phyloP scores from a whole-genome alignment of 2,113 vertebrate genomes.

The Eulemur rufifrons region DNA sequence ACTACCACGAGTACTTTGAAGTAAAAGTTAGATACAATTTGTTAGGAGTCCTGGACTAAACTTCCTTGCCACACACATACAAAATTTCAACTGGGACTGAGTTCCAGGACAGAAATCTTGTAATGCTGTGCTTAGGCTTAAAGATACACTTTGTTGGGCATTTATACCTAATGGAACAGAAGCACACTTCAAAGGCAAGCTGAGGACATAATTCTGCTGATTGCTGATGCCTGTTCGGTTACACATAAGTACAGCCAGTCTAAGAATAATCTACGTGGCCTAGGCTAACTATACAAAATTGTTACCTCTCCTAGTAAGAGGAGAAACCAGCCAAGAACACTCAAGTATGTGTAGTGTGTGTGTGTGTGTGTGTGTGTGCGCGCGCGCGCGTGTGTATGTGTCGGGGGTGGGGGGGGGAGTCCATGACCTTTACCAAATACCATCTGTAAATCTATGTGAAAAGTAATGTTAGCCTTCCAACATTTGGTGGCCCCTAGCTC shows the following conservation, averaged over 20 bases:
- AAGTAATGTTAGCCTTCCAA: background rate
- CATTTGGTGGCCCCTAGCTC: background rate
- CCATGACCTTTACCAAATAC: background rate
- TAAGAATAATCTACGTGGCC: background rate
- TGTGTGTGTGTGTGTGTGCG: too few species aligned
- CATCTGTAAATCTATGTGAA: background rate
- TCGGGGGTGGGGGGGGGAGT: rapidly evolving
- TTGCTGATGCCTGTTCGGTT: background rate
- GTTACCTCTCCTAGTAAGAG: background rate
- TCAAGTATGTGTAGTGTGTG: background rate
- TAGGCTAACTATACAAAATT: background rate
- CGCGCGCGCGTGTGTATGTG: background rate
- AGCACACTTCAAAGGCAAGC: background rate
- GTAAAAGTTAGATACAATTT: background rate
- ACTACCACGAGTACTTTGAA: background rate
- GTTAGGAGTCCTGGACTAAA: background rate
- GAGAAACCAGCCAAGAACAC: background rate
- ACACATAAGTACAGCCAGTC: background rate
- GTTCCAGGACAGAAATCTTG: background rate
- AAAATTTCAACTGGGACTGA: background rate
- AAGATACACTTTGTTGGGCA: background rate
- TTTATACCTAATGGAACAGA: background rate
- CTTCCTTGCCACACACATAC: background rate
- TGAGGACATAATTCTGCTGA: background rate
- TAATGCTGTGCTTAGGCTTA: background rate